Evolutionary conservation across 2,888 invertebrate species (phyloP).

Genomic region (Synergus itoensis): DNA sequence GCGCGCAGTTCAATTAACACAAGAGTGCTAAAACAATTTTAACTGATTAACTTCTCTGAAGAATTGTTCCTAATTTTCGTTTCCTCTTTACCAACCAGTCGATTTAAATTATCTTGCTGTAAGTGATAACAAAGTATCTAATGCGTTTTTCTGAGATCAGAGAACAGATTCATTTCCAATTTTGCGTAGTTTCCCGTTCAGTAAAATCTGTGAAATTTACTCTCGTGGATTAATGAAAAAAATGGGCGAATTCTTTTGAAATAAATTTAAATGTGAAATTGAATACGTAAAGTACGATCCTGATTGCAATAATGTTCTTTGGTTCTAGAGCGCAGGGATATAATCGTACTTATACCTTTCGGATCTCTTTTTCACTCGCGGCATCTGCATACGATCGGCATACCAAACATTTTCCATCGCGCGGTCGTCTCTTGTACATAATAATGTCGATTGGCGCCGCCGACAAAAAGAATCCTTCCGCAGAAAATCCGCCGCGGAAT

Average conservation of each 20-base stretch:
- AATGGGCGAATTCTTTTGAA: background rate
- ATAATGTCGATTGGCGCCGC: slow-evolving; percentile 55
- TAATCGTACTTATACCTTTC: slow-evolving; percentile 16
- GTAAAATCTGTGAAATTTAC: background rate
- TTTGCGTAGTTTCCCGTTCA: too few species aligned
- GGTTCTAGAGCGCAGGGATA: slow-evolving; percentile 20
- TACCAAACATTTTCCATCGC: slow-evolving; percentile 54
- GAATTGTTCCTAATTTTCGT: background rate
- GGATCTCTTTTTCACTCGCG: slow-evolving; percentile 27
- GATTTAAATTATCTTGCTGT: too few species aligned
- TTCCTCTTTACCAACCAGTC: background rate
- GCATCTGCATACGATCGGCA: slow-evolving; percentile 46
- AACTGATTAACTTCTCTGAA: background rate
- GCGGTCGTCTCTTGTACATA: slow-evolving; percentile 47
- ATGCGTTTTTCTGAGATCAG: too few species aligned
- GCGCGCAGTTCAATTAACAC: background rate
- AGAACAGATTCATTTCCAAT: too few species aligned
- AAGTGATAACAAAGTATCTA: too few species aligned
- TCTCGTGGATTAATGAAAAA: background rate
- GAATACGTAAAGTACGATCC: background rate
- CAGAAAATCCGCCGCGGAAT: slow-evolving; percentile 51
- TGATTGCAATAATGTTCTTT: slow-evolving; percentile 26
- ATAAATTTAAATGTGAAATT: slow-evolving; percentile 18
- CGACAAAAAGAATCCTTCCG: slow-evolving; percentile 52
- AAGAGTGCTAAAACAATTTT: background rate